These are phyloP conservation scores for Apostichopus parvimensis DNA, from an alignment of 35 echinoderm and acorn worm genomes.

Conservation along the genomic window DNA sequence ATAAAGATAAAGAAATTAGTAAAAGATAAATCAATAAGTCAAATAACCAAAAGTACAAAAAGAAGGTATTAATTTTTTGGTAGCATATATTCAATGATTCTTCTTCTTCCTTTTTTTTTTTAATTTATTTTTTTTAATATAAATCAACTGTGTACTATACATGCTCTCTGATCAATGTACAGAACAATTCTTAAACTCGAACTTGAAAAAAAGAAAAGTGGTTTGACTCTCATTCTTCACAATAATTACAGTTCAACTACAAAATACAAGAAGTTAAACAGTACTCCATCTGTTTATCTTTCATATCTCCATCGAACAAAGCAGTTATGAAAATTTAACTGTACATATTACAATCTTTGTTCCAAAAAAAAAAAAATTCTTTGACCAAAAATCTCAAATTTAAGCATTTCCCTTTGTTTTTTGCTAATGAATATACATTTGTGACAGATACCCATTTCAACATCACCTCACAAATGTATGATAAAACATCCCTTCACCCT, in stretches of 20 bases:
- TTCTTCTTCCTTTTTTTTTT: background rate
- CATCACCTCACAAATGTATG: no score
- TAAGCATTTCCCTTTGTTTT: no score
- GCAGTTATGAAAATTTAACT: no score
- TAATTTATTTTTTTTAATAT: slow-evolving; percentile 9
- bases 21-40: background rate
- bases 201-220: slow-evolving; percentile 5
- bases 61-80: background rate
- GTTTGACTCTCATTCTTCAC: background rate
- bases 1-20: no score
- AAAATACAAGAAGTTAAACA: background rate
- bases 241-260: slow-evolving; percentile 27
- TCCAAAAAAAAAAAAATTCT: background rate
- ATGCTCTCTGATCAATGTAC: slow-evolving; percentile 22
- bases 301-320: no score
- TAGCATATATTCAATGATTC: slow-evolving; percentile 38
- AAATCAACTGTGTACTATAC: slow-evolving; percentile 43
- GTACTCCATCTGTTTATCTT: no score
- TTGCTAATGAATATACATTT: no score
- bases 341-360: no score
- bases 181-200: background rate
- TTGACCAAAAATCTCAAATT: no score
- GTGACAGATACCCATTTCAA: no score
- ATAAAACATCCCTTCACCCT: no score
- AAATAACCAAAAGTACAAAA: no score